Evolutionary conservation across 2,888 invertebrate species (phyloP).

Genomic region (Vannuccia rotundouncinata): DNA sequence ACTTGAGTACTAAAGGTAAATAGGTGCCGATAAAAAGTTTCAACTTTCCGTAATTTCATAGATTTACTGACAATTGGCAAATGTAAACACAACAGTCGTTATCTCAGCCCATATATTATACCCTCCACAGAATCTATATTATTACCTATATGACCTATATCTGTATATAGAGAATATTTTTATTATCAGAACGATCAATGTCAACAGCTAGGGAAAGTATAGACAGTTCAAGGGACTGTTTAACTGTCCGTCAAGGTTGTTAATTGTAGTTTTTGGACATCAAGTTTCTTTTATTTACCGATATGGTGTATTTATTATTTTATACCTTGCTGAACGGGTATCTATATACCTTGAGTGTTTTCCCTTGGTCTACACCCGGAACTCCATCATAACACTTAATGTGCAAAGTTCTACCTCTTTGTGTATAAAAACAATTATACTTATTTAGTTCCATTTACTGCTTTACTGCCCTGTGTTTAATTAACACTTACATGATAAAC

Average conservation of each 20-base stretch:
- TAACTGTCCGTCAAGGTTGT: background rate
- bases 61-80: too few species aligned
- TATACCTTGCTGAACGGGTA: background rate
- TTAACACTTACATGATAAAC: background rate
- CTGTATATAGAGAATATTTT: too few species aligned
- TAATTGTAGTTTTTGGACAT: background rate
- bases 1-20: too few species aligned
- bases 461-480: background rate
- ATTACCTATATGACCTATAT: too few species aligned
- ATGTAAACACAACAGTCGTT: too few species aligned
- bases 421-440: background rate
- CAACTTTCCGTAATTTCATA: too few species aligned
- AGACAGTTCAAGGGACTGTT: background rate
- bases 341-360: background rate
- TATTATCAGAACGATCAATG: background rate
- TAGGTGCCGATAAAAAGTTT: too few species aligned
- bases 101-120: too few species aligned
- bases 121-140: too few species aligned
- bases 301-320: background rate
- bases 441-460: background rate
- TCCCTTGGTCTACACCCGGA: background rate
- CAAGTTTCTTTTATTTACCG: background rate
- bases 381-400: slow-evolving; percentile 1
- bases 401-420: background rate
- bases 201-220: background rate